Percentiles rank a stretch among this genome's conserved stretches.
These are phyloP conservation scores for Melanotus villosus DNA, from an alignment of 2,888 invertebrate species.

Conservation along the genomic window DNA sequence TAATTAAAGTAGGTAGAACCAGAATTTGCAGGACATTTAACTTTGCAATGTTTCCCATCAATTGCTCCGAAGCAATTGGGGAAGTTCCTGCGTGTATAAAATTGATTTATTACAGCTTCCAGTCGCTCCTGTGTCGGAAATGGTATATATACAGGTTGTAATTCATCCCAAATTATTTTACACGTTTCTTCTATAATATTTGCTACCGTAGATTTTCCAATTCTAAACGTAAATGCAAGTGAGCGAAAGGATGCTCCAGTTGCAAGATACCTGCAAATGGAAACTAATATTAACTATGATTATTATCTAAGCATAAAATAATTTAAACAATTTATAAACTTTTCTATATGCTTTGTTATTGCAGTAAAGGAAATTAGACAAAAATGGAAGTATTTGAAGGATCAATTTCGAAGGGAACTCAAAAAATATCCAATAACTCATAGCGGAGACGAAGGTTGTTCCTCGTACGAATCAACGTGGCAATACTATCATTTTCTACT, in stretches of 20 bases:
- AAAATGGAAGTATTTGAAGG: too few relatives aligned
- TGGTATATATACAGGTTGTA: too few relatives aligned
- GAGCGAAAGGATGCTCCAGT: not conserved
- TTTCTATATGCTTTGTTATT: too few relatives aligned
- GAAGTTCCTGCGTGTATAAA: not conserved
- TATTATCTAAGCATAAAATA: too few relatives aligned
- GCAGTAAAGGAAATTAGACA: too few relatives aligned
- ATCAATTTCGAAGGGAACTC: too few relatives aligned
- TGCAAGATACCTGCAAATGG: not conserved
- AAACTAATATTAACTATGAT: too few relatives aligned
- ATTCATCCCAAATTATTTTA: not conserved
- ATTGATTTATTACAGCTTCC: not conserved
- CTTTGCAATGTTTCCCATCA: not conserved
- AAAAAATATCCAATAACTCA: too few relatives aligned
- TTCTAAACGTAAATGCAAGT: not conserved
- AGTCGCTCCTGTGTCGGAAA: not conserved
- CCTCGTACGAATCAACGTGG: too few relatives aligned
- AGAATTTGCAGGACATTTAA: not conserved
- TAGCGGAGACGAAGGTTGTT: too few relatives aligned
- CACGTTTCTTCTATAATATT: not conserved
- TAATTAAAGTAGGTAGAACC: not conserved
- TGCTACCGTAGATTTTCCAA: not conserved
- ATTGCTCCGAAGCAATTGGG: not conserved
- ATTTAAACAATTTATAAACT: too few relatives aligned
- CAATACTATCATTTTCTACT: too few relatives aligned